Conservation (phyloP, 1,140 invertebrate genomes). For the Musca vetustissima region DNA sequence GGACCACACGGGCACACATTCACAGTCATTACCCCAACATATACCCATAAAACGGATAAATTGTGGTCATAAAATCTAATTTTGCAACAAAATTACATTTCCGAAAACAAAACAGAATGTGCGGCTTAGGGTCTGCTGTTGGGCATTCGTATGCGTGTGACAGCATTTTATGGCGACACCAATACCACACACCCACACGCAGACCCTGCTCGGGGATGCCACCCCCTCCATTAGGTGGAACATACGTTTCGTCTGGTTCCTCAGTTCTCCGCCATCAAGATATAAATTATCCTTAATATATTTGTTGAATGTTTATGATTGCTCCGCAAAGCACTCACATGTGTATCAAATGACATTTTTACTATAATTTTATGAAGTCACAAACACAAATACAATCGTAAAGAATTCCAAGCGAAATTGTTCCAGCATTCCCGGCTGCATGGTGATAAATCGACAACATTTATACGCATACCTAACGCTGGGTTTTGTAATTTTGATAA, state of each 20-base stretch:
- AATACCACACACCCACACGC: too few species aligned
- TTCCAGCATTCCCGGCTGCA: too few species aligned
- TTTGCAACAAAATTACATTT: slow-evolving; percentile 22
- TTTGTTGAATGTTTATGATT: slow-evolving; percentile 22
- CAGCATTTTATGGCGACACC: too few species aligned
- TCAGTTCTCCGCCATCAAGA: background rate
- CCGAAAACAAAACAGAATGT: slow-evolving; percentile 10
- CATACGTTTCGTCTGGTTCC: too few species aligned
- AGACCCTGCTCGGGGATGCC: too few species aligned
- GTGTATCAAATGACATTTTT: slow-evolving; percentile 21
- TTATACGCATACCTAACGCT: too few species aligned
- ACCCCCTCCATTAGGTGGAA: too few species aligned
- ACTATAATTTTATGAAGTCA: slow-evolving; percentile 24
- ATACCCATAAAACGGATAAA: background rate
- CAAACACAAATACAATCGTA: background rate
- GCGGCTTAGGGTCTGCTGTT: background rate
- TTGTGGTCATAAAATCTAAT: slow-evolving; percentile 24
- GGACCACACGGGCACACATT: too few species aligned
- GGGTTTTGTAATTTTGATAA: too few species aligned
- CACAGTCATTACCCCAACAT: background rate
- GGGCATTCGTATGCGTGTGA: background rate
- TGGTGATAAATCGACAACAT: too few species aligned
- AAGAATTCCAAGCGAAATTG: too few species aligned
- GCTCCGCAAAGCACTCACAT: slow-evolving; percentile 7
- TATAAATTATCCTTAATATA: slow-evolving; percentile 17